phyloP scores from a whole-genome alignment of 92 coral and sea anemone species.

The Umimayanthus chanpuru region DNA sequence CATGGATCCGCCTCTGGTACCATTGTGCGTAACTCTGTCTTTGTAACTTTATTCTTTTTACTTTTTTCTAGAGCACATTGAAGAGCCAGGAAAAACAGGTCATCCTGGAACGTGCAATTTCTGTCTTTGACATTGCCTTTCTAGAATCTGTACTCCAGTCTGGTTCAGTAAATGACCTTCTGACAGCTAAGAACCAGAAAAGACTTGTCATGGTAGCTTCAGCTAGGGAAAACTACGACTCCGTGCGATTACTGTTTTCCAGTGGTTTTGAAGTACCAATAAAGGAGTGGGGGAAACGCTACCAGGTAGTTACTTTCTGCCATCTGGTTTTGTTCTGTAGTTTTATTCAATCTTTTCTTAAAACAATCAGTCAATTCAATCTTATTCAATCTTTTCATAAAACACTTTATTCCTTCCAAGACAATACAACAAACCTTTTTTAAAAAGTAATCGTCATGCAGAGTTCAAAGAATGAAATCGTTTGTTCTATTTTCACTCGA shows the following conservation, averaged over 20 bases:
- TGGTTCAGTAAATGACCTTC: constrained; percentile 2
- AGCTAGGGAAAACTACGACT: neutral
- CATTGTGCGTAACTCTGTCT: no score
- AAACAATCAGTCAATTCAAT: no score
- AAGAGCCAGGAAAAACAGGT: neutral
- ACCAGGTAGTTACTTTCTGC: neutral
- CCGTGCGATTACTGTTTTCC: neutral
- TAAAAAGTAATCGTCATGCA: no score
- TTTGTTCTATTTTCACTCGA: no score
- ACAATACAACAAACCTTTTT: no score
- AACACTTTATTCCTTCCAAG: no score
- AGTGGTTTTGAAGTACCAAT: neutral
- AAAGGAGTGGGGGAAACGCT: neutral
- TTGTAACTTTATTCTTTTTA: neutral
- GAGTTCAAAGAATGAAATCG: no score
- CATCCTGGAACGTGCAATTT: constrained; percentile 3
- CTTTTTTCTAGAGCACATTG: neutral
- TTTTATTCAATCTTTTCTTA: no score
- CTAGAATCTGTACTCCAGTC: neutral
- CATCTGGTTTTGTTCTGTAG: no score
- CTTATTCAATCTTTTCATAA: no score
- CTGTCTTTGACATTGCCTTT: neutral
- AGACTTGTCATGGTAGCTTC: neutral
- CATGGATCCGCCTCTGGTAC: no score
- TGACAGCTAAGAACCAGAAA: neutral